A percentile compares a stretch with the other conserved stretches of the same genome.
These are phyloP conservation scores for Agrotis exclamationis DNA, from an alignment of 2,888 invertebrate genomes.

Conservation along the genomic window DNA sequence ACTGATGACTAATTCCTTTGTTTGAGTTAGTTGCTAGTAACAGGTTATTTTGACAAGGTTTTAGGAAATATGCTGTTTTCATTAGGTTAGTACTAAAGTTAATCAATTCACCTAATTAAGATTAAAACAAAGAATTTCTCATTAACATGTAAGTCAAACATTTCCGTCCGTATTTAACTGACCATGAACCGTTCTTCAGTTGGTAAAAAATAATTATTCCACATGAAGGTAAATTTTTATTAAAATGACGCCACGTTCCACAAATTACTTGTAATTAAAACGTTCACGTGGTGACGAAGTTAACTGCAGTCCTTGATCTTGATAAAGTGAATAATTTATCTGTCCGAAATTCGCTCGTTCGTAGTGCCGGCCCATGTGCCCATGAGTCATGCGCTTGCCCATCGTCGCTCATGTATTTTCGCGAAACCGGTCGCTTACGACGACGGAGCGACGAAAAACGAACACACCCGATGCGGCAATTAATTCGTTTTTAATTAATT, in stretches of 20 bases:
- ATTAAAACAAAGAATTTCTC: conserved; percentile 32
- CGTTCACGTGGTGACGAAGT: conserved; percentile 54
- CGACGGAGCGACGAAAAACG: conserved; percentile 60
- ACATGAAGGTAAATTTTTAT: conserved; percentile 42
- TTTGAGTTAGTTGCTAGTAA: neutral
- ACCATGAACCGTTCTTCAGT: conserved; percentile 26
- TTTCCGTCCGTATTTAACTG: conserved; percentile 12
- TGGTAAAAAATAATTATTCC: conserved; percentile 28
- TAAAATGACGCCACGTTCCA: conserved; percentile 52
- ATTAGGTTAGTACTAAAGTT: neutral
- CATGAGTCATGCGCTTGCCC: conserved; percentile 72
- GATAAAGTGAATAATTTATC: conserved; percentile 68
- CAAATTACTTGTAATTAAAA: conserved; percentile 63
- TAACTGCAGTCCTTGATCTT: conserved; percentile 63
- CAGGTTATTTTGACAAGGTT: neutral
- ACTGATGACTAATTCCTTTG: conserved; percentile 10
- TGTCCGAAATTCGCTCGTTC: conserved; percentile 67
- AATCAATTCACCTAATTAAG: conserved; percentile 32
- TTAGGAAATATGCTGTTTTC: neutral
- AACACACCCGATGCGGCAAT: conserved; percentile 68
- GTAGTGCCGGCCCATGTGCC: conserved; percentile 68
- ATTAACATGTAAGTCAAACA: conserved; percentile 29
- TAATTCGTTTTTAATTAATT: conserved; percentile 70
- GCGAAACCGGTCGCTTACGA: conserved; percentile 72
- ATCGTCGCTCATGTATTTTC: conserved; percentile 69